Conservation (phyloP, 2,888 invertebrate genomes). For the Zelleria hepariella region DNA sequence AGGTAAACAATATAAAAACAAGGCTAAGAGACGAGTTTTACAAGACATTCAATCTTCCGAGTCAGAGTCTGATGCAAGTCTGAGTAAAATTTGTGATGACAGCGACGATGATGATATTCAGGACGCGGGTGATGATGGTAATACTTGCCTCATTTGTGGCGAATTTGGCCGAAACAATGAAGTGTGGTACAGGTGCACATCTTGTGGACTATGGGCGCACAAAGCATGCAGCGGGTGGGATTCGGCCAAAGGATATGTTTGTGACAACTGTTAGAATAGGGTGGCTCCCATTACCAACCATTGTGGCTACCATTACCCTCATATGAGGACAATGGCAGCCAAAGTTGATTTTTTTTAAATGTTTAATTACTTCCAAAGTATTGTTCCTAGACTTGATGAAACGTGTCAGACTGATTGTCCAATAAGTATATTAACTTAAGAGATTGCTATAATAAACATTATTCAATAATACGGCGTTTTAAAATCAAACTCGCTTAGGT, state of each 20-base stretch:
- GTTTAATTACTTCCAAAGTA: neutral
- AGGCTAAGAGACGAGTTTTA: conserved; percentile 18
- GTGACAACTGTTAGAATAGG: neutral
- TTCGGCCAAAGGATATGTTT: conserved; percentile 11
- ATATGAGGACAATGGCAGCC: neutral
- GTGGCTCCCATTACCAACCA: neutral
- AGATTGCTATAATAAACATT: neutral
- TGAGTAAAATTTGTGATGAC: neutral
- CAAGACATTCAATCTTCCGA: conserved; percentile 18
- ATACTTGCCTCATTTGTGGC: conserved; percentile 2
- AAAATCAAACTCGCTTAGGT: neutral
- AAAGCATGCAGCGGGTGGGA: conserved; percentile 4
- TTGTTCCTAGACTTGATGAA: neutral
- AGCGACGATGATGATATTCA: neutral
- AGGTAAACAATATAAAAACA: conserved; percentile 15
- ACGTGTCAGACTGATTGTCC: neutral
- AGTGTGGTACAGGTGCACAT: neutral
- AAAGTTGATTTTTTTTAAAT: neutral
- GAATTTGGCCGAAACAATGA: conserved; percentile 2
- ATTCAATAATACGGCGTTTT: neutral
- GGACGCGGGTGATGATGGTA: neutral
- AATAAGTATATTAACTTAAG: neutral
- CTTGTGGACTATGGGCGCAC: neutral
- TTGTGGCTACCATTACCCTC: neutral
- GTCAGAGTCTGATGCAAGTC: neutral